Percentiles rank a stretch among this genome's conserved stretches.
Conservation (phyloP, 2,888 invertebrate genomes). For the Eristalinus aeneus region DNA sequence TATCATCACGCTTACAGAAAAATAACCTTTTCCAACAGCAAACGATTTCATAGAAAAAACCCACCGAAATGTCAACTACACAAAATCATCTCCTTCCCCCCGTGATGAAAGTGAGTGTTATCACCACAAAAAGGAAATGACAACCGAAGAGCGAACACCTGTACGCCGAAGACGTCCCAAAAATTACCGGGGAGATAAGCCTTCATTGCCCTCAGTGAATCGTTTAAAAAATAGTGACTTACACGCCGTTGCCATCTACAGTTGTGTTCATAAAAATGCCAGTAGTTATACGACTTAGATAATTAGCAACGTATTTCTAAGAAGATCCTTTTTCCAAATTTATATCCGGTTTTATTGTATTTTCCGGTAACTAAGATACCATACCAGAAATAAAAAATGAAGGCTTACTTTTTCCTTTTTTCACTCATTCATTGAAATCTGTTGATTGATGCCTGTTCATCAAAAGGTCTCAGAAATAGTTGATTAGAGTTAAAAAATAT, state of each 20-base stretch:
- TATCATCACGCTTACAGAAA: background rate
- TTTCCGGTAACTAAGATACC: too few relatives aligned
- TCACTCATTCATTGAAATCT: too few relatives aligned
- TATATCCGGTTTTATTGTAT: too few relatives aligned
- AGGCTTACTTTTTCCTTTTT: too few relatives aligned
- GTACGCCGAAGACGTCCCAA: background rate
- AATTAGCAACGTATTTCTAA: too few relatives aligned
- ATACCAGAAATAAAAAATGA: too few relatives aligned
- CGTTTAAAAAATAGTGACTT: conserved; percentile 4
- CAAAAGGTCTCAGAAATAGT: too few relatives aligned
- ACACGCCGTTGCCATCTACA: conserved; percentile 9
- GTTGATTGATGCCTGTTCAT: too few relatives aligned
- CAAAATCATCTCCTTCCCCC: background rate
- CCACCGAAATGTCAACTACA: background rate
- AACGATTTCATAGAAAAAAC: background rate
- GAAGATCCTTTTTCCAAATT: too few relatives aligned
- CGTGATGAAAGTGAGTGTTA: background rate
- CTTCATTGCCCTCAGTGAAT: background rate
- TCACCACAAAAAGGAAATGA: background rate
- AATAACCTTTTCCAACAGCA: background rate
- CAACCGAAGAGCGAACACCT: background rate
- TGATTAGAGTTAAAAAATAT: too few relatives aligned
- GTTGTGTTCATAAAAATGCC: too few relatives aligned
- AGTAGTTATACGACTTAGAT: too few relatives aligned
- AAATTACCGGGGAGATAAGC: conserved; percentile 12